Base-by-base conservation (phyloP, 2,888 invertebrate species). In the Spatulosminthurus flaviceps region DNA sequence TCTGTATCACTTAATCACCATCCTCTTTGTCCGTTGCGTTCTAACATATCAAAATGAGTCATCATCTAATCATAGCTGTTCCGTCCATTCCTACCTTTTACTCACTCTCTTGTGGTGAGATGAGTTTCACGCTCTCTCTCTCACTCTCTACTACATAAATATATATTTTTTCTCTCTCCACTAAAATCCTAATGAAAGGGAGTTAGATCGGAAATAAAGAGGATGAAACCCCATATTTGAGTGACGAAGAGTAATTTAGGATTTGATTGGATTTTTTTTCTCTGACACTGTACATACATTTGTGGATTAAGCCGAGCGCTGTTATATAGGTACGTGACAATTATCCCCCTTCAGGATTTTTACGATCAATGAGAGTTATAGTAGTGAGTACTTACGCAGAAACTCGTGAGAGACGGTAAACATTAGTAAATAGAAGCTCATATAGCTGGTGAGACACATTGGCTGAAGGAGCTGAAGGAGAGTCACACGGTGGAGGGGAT, bases 1-100 rank as follows among this genome's bases (percentile, higher is more conserved):
- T 51, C 51, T 51, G 51, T 51, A 51, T 51, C 51, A 51, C 51
- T 51, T 51, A 51, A 51, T 51, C 51, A 51, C 51, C n/a, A 51
- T 51, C 16, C 51, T 51, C 34, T 51, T 51, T 51, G 51, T 51
- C 51, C 51, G 51, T n/a, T 51, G 51, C n/a, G n/a, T n/a, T n/a
- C n/a, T n/a, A 34, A 34, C 34, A 34, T 34, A n/a, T n/a, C n/a
- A 34, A 34, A 34, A 34, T 51, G 51, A 51, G 51, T 51, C 51
- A 51, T 51, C 51, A n/a, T 51, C 51, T 51, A 51, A 51, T 51
- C 51, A 51, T 51, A 51, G 51, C n/a, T 19, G 5, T 51, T 51
- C 51, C n/a, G 51, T n/a, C 16, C 19, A 19, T 51, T 51, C n/a
- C 16, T 51, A 51, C 51, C 51, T 51, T n/a, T n/a, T 51, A 51